Conservation (phyloP, 1,140 invertebrate genomes). For the Fopius arisanus region DNA sequence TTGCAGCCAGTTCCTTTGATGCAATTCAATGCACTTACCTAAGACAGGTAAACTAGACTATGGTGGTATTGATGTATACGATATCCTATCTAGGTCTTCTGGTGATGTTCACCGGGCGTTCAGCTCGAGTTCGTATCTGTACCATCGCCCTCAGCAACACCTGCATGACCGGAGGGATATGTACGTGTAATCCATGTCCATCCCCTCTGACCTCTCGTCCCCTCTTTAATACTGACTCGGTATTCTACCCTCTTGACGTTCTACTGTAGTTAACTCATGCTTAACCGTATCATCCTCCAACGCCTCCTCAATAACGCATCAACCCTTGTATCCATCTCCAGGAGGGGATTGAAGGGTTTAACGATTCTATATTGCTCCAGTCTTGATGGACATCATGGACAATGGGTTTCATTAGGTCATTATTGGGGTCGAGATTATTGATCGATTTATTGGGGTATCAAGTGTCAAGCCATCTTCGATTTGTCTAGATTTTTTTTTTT, state of each 20-base stretch:
- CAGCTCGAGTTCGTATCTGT: constrained; percentile 8
- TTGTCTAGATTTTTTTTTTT: no score
- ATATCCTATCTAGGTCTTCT: not conserved
- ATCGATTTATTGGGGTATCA: not conserved
- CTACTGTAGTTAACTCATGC: not conserved
- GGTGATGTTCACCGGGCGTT: not conserved
- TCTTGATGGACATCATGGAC: not conserved
- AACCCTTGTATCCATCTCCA: not conserved
- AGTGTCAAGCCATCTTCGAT: no score
- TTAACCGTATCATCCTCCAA: constrained; percentile 11
- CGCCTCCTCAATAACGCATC: constrained; percentile 1
- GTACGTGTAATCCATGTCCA: constrained; percentile 25
- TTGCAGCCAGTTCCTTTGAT: not conserved
- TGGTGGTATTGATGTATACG: not conserved
- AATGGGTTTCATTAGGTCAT: not conserved
- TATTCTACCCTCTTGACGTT: constrained; percentile 9
- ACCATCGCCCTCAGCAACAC: constrained; percentile 4
- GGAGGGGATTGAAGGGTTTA: not conserved
- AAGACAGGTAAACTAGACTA: constrained; percentile 2
- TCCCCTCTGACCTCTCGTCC: not conserved
- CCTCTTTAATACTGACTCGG: not conserved
- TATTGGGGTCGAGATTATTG: not conserved
- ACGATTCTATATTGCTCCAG: not conserved
- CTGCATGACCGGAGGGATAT: constrained; percentile 15
- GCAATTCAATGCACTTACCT: not conserved